phyloP scores from a whole-genome alignment of 2,113 vertebrate species.

The Mastomys natalensis region DNA sequence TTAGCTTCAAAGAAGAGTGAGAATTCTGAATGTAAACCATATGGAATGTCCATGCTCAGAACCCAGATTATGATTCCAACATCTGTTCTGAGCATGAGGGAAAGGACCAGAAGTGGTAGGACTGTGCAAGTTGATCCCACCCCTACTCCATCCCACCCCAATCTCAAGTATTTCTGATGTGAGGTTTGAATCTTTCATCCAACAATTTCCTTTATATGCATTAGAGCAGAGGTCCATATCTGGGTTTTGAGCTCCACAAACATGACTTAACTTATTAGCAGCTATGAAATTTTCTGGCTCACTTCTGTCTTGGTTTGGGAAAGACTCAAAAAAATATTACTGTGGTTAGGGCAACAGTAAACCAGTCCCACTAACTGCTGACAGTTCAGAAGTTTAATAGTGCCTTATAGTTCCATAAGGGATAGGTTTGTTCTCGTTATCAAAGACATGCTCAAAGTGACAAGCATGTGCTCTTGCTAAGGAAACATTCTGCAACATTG shows the following conservation, averaged over 20 bases:
- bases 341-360: conserved; percentile 54
- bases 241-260: conserved; percentile 30
- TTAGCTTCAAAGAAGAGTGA: conserved; percentile 87
- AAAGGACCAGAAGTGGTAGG: conserved; percentile 81
- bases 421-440: conserved; percentile 38
- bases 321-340: conserved; percentile 71
- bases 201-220: conserved; percentile 50
- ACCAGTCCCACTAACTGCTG: conserved; percentile 50
- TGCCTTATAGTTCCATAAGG: conserved; percentile 50
- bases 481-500: conserved; percentile 52
- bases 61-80: conserved; percentile 82
- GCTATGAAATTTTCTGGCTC: conserved; percentile 55
- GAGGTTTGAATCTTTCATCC: background rate
- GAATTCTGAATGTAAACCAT: conserved; percentile 84
- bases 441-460: conserved; percentile 46
- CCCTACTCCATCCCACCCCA: conserved; percentile 8
- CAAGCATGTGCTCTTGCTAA: conserved; percentile 39
- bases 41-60: conserved; percentile 82
- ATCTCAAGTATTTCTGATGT: conserved; percentile 75
- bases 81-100: conserved; percentile 84
- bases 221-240: background rate
- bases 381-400: conserved; percentile 64
- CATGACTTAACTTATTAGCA: conserved; percentile 46
- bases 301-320: conserved; percentile 62
- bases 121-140: conserved; percentile 68